Evolutionary conservation across 2,113 vertebrate species (phyloP).

Genomic region (Mobula hypostoma): DNA sequence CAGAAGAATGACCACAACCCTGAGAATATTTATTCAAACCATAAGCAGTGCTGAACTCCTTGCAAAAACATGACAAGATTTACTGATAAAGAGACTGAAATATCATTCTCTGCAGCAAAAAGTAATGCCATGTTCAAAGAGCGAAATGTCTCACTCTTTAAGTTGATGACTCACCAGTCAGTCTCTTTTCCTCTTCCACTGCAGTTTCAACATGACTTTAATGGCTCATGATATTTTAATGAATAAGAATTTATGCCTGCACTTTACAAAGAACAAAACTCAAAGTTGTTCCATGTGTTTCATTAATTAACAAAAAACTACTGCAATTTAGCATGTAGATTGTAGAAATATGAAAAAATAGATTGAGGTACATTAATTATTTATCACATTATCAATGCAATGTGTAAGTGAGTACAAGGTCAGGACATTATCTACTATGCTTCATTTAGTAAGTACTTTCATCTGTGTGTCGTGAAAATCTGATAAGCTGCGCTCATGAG

Average conservation of each 20-base stretch:
- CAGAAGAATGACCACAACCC: background rate
- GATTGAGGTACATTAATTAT: background rate
- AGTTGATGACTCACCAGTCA: background rate
- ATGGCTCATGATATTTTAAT: background rate
- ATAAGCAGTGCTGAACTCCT: background rate
- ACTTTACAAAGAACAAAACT: background rate
- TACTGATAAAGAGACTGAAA: background rate
- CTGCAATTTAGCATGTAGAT: background rate
- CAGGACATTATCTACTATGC: background rate
- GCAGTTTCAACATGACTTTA: constrained; percentile 21
- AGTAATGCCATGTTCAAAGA: background rate
- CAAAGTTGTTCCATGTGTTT: background rate
- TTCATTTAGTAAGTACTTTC: background rate
- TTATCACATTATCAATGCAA: background rate
- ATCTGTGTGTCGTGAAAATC: background rate
- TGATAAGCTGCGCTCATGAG: background rate
- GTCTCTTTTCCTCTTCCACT: background rate
- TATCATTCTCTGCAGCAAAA: background rate
- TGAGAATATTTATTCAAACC: background rate
- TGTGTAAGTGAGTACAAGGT: background rate
- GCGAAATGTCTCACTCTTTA: constrained; percentile 20
- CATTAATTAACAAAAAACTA: background rate
- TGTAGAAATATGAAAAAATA: constrained; percentile 10
- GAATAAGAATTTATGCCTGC: background rate
- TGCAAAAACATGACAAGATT: background rate